Evolutionary conservation across 2,888 invertebrate species (phyloP).

Genomic region (Cepaea hortensis): DNA sequence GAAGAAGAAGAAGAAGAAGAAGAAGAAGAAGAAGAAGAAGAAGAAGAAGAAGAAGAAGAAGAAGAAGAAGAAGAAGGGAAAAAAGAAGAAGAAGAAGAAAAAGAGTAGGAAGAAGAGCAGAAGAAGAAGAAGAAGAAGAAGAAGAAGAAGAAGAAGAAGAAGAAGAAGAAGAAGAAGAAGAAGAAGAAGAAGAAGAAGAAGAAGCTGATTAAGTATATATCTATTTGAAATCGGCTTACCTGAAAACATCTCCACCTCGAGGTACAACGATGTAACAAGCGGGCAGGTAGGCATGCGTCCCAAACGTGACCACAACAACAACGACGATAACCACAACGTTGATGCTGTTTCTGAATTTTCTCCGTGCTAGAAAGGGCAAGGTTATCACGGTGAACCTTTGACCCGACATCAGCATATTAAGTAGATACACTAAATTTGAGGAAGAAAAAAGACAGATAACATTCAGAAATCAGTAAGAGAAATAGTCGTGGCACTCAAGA

Average conservation of each 20-base stretch:
- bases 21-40: not conserved
- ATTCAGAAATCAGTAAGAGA: too few species aligned
- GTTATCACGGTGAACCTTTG: constrained; percentile 23
- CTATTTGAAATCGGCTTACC: not conserved
- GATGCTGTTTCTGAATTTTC: constrained; percentile 13
- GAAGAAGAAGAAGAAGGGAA: not conserved
- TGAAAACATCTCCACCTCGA: not conserved
- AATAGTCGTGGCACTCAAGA: too few species aligned
- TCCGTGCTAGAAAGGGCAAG: constrained; percentile 13
- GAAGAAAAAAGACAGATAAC: not conserved
- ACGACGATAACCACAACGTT: not conserved
- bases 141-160: constrained; percentile 4
- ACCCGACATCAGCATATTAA: constrained; percentile 34
- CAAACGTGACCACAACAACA: not conserved
- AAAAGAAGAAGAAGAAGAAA: not conserved
- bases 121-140: not conserved
- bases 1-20: not conserved
- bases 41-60: not conserved
- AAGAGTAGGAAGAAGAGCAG: constrained; percentile 26
- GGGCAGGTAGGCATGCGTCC: not conserved
- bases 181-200: constrained; percentile 23
- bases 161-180: constrained; percentile 1
- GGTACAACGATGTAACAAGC: not conserved
- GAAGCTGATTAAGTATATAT: not conserved
- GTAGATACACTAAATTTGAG: not conserved